Base-by-base conservation (phyloP, 2,113 vertebrate species). In the Daboia siamensis region DNA sequence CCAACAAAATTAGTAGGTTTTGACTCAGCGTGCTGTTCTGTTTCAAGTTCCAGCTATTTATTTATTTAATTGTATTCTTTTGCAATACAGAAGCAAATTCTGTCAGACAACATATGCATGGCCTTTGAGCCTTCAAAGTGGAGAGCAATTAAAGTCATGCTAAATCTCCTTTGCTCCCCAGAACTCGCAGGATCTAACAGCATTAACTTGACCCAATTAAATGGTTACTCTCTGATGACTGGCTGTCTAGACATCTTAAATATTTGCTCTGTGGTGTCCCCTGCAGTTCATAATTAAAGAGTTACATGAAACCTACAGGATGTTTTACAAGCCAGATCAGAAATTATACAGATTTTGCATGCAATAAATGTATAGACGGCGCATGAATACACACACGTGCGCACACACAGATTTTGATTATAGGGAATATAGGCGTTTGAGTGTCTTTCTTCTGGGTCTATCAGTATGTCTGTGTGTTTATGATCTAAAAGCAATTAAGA, bases 281-380 rank as follows among this genome's bases (percentile, higher is more conserved):
- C 95, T 97, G 96, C 95, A 96, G 96, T 96, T 97, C 96, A 97
- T 97, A 97, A 97, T 97, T 97, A 97, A 97, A 97, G 96, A 96
- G 95, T 96, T 94, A 94, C 94, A 96, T 95, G 96, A 97, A 96
- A 93, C 93, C 95, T 96, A 95, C 95, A 93, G 96, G 97, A 97
- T 94, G 95, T 96, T 97, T 97, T 96, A 97, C 96, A 96, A 96
- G 96, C 96, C 96, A 96, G 96, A 96, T 95, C 95, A 96, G 96
- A 97, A 97, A 97, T 96, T 96, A 97, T 94, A 96, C 95, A 94
- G 94, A 61, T 91, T 69, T 94, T 94, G 95, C 93, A 92, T 96
- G 94, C 91, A 59, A 96, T 95, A 96, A 95, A 93, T 96, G 93
- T 95, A 96, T 95, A 95, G 95, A 95, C 93, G 95, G 93, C 89